Conservation (phyloP, 2,797 vertebrate species). For the Otolemur crassicaudatus region DNA sequence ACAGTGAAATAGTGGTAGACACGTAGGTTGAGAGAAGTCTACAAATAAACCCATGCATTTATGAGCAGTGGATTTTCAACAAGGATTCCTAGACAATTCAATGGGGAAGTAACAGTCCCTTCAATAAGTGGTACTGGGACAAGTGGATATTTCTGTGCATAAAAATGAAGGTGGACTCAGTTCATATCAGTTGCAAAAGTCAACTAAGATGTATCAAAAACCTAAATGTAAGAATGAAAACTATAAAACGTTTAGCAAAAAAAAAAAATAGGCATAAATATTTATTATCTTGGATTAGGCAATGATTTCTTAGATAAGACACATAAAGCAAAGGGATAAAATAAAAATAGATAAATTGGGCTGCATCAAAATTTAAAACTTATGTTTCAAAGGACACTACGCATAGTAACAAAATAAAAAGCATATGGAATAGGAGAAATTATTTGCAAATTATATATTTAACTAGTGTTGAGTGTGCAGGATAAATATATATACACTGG, state of each 20-base stretch:
- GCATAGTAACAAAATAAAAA: neutral
- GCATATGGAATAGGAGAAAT: neutral
- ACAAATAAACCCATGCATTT: neutral
- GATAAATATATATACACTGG: neutral
- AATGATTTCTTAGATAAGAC: neutral
- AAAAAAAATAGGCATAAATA: neutral
- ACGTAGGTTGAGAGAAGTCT: neutral
- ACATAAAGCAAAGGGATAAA: neutral
- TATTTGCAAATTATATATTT: neutral
- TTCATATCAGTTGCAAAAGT: neutral
- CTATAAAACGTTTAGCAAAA: neutral
- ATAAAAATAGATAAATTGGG: neutral
- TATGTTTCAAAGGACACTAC: neutral
- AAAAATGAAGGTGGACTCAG: neutral
- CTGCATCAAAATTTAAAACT: neutral
- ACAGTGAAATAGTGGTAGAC: neutral
- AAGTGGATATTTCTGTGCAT: neutral
- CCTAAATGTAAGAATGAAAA: neutral
- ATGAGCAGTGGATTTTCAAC: neutral
- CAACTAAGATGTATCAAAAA: neutral
- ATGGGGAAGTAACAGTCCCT: neutral
- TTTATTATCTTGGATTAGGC: neutral
- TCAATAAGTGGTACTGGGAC: neutral
- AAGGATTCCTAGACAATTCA: neutral
- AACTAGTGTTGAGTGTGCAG: neutral